Evolutionary conservation across 2,888 invertebrate species (phyloP).

Genomic region (Ernsta delagoae): DNA sequence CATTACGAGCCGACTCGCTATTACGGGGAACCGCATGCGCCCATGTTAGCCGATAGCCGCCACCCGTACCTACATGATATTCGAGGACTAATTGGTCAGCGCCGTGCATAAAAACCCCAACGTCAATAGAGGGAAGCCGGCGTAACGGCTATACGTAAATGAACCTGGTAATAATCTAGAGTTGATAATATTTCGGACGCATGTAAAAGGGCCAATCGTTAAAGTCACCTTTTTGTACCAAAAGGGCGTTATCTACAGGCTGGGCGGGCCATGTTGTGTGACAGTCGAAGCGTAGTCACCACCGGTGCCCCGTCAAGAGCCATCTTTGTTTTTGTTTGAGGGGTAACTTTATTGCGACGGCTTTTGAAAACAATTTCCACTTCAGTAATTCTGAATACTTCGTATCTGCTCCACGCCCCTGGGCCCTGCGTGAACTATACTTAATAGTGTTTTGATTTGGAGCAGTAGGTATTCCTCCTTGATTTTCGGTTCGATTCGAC

Average conservation of each 20-base stretch:
- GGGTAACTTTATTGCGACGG: conserved; percentile 53
- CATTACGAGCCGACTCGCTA: conserved; percentile 77
- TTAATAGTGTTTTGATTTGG: conserved; percentile 5
- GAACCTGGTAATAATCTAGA: conserved; percentile 45
- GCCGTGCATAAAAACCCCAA: conserved; percentile 76
- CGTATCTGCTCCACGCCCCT: conserved; percentile 16
- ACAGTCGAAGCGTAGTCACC: conserved; percentile 68
- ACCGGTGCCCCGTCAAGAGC: conserved; percentile 56
- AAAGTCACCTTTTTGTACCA: conserved; percentile 51
- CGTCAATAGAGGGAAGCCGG: conserved; percentile 61
- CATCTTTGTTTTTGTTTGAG: conserved; percentile 70
- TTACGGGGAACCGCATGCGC: conserved; percentile 80
- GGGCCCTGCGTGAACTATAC: not conserved
- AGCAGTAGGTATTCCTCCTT: not conserved
- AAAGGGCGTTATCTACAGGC: conserved; percentile 68
- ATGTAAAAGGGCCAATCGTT: conserved; percentile 62
- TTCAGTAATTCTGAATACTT: conserved; percentile 26
- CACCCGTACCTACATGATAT: conserved; percentile 72
- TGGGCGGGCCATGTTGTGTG: conserved; percentile 73
- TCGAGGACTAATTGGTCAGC: conserved; percentile 77
- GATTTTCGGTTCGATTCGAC: not conserved
- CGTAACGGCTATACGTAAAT: conserved; percentile 50
- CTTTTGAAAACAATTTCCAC: conserved; percentile 33
- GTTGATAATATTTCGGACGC: conserved; percentile 54
- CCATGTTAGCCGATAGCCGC: conserved; percentile 69